Base-by-base conservation (phyloP, 2,113 vertebrate species). In the Oryctolagus cuniculus region DNA sequence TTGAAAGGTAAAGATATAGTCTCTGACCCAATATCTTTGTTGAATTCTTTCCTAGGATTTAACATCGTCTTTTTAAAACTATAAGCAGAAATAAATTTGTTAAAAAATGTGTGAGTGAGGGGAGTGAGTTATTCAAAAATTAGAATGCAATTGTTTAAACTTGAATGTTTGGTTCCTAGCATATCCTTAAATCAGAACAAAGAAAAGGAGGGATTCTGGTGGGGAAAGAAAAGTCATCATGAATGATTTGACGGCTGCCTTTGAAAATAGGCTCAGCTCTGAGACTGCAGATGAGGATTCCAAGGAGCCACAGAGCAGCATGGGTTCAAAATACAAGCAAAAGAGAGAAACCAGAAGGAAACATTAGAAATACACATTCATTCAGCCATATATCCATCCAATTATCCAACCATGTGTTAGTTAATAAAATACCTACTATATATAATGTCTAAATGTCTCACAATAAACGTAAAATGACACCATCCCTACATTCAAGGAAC, bases 101-200 rank as follows among this genome's bases (percentile, higher is more conserved):
- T 89, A 92, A 89, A 70, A 92, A 89, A 70, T 79, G 64, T n/a
- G 10, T 27, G 67, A 13, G 19, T 77, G 38, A 5, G 38, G 38
- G 38, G 38, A 66, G 34, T 72, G 31, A 84, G 72, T 88, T 78
- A 88, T 66, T 90, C 25, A 74, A 73, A 90, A 70, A 55, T 92
- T 88, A 64, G n/a, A 84, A 87, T 70, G 53, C 67, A 74, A 74
- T 72, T 16, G 4, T 49, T 92, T 67, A 79, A 69, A 90, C 74
- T 90, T 29, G 74, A 73, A 78, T 75, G 72, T 72, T 74, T 90
- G 36, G 19, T 22, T 81, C 29, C 10, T n/a, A 87, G 79, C 3
- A 69, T 36, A 63, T 82, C 77, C 82, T 89, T 84, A 94, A 85
- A 77, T 94, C 36, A 34, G 36, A 24, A 36, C 11, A 85, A 31